Percentiles rank a stretch among this genome's conserved stretches.
These are phyloP conservation scores for Coluber constrictor DNA, from an alignment of 2,797 vertebrate species.

Conservation along the genomic window DNA sequence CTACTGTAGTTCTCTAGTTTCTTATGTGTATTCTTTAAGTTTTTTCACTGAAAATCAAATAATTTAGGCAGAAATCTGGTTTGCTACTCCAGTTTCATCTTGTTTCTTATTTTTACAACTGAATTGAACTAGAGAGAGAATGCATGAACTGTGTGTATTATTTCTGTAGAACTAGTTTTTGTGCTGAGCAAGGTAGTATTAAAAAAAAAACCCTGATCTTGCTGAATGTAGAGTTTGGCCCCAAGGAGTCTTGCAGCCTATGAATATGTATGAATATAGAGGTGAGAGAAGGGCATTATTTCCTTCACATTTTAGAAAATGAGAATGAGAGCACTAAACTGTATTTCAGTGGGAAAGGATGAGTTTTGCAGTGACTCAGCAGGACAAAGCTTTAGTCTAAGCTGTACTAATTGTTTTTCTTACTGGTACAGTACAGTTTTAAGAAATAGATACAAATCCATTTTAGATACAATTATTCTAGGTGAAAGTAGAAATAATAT, in stretches of 20 bases:
- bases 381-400: background rate
- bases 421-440: background rate
- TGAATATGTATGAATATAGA: background rate
- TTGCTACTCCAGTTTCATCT: background rate
- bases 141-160: background rate
- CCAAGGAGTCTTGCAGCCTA: background rate
- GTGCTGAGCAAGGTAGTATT: background rate
- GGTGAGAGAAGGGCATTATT: background rate
- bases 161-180: background rate
- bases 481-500: background rate
- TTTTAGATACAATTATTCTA: background rate
- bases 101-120: background rate
- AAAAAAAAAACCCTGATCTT: background rate
- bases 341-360: background rate
- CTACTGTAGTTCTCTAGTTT: background rate
- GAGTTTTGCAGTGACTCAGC: background rate
- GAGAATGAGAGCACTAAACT: background rate
- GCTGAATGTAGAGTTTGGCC: background rate
- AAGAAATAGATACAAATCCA: background rate
- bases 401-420: background rate
- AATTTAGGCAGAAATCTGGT: background rate
- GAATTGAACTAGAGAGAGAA: background rate
- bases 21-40: background rate
- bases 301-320: background rate
- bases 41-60: background rate